Evolutionary conservation across 2,797 vertebrate genomes (phyloP).

Genomic region (Pseudochromis fuscus): DNA sequence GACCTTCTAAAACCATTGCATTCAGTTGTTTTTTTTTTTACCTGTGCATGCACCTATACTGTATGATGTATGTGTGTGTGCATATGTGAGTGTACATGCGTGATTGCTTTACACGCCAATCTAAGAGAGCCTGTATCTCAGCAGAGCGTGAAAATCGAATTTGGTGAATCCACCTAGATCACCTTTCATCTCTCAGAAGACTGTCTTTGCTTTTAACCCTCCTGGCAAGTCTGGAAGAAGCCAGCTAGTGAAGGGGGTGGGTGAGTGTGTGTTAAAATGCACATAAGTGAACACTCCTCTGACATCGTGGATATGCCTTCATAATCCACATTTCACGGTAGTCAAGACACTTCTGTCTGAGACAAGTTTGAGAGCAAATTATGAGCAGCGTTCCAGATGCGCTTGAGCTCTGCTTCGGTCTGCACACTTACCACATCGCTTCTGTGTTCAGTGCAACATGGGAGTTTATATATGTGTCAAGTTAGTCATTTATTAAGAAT

Average conservation of each 20-base stretch:
- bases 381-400: slow-evolving; percentile 39
- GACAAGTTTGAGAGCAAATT: slow-evolving; percentile 54
- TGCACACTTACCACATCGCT: slow-evolving; percentile 14
- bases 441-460: slow-evolving; percentile 2
- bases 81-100: slow-evolving; percentile 45
- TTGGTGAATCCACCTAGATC: slow-evolving; percentile 71
- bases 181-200: slow-evolving; percentile 75
- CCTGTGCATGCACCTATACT: slow-evolving; percentile 40
- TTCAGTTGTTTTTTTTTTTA: slow-evolving; percentile 12
- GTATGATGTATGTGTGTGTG: slow-evolving; percentile 40
- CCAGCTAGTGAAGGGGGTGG: slow-evolving; percentile 19
- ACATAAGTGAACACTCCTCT: slow-evolving; percentile 45
- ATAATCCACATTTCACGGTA: slow-evolving; percentile 62
- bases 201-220: slow-evolving; percentile 64
- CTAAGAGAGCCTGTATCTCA: slow-evolving; percentile 58
- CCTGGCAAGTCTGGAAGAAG: slow-evolving; percentile 41
- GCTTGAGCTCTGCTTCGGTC: slow-evolving; percentile 19
- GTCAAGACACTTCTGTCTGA: slow-evolving; percentile 57
- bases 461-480: neutral
- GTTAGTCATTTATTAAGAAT: too few relatives aligned
- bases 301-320: slow-evolving; percentile 42
- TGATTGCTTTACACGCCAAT: slow-evolving; percentile 66
- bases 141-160: slow-evolving; percentile 74
- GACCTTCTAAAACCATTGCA: slow-evolving; percentile 29
- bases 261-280: slow-evolving; percentile 23